A percentile compares a stretch with the other conserved stretches of the same genome.
Conservation (phyloP, 1,140 invertebrate species). For the Agraylea sexmaculata region DNA sequence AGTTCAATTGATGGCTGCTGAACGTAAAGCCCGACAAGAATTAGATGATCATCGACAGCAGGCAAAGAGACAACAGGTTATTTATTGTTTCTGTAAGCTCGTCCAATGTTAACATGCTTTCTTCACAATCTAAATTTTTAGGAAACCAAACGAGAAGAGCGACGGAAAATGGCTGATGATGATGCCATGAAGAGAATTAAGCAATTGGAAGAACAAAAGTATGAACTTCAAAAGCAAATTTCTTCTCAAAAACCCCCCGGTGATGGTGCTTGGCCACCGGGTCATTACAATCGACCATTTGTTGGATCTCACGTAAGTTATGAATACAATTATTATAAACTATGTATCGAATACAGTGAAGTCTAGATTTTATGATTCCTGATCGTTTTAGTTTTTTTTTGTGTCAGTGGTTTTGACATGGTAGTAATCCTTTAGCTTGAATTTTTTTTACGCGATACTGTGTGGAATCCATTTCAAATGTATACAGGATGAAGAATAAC, state of each 20-base stretch:
- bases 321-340: background rate
- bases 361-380: no score
- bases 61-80: slow-evolving; percentile 68
- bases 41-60: slow-evolving; percentile 79
- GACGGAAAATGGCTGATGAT: slow-evolving; percentile 87
- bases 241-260: slow-evolving; percentile 70
- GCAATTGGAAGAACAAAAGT: slow-evolving; percentile 84
- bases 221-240: slow-evolving; percentile 70
- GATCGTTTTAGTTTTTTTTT: no score
- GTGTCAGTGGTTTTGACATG: background rate
- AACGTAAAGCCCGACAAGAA: slow-evolving; percentile 81
- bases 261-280: slow-evolving; percentile 40
- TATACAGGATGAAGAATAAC: no score
- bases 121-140: no score
- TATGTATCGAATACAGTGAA: no score
- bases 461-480: no score
- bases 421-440: background rate
- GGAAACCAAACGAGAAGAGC: slow-evolving; percentile 85
- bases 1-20: slow-evolving; percentile 89
- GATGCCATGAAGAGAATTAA: slow-evolving; percentile 91
- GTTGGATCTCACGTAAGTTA: slow-evolving; percentile 46
- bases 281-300: slow-evolving; percentile 42
- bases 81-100: slow-evolving; percentile 7
- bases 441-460: background rate
- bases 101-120: background rate